phyloP scores from a whole-genome alignment of 2,113 vertebrate genomes.

The Pavo muticus region DNA sequence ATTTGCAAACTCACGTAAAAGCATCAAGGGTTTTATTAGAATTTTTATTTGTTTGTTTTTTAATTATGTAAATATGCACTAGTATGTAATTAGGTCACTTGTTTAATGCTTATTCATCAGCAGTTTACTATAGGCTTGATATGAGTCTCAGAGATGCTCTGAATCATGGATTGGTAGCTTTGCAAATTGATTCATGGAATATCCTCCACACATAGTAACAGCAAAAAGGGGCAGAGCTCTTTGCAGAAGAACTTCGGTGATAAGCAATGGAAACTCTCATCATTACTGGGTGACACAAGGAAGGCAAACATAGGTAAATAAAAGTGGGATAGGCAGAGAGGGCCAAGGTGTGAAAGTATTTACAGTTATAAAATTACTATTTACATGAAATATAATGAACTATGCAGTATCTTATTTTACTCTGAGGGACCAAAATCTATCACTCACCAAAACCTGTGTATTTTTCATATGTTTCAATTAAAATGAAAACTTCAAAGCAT shows the following conservation, averaged over 20 bases:
- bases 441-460: neutral
- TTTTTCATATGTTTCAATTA: slow-evolving; percentile 38
- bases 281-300: neutral
- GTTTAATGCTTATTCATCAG: neutral
- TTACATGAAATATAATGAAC: slow-evolving; percentile 4
- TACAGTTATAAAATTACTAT: neutral
- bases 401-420: neutral
- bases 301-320: neutral
- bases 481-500: slow-evolving; percentile 51
- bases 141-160: neutral
- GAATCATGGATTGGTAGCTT: neutral
- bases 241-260: neutral
- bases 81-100: slow-evolving; percentile 13
- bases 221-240: neutral
- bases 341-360: neutral
- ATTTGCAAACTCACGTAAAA: slow-evolving; percentile 18
- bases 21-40: neutral
- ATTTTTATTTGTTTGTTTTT: neutral
- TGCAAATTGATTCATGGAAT: neutral
- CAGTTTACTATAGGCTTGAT: neutral
- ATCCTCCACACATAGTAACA: neutral
- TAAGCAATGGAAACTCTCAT: neutral
- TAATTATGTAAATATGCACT: neutral
- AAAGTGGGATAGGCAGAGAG: neutral
- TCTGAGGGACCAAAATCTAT: slow-evolving; percentile 21